These are phyloP conservation scores for Hyla sarda DNA, from an alignment of 2,113 vertebrate species.

Conservation along the genomic window DNA sequence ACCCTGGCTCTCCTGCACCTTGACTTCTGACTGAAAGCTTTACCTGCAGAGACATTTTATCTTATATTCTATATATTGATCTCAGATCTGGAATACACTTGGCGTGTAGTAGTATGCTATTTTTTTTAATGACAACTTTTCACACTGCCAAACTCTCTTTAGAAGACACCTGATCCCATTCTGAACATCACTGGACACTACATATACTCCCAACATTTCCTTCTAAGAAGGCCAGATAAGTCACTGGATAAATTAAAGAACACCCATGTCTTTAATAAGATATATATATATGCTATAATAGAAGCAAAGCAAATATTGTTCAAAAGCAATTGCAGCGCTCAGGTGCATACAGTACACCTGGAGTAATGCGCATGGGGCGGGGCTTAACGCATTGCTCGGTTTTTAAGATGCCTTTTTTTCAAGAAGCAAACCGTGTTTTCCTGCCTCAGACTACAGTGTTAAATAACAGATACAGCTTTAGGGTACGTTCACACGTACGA, in stretches of 20 bases:
- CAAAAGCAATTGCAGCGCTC: not conserved
- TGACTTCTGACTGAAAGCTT: conserved; percentile 36
- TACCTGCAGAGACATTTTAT: conserved; percentile 46
- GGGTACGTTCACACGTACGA: too few relatives aligned
- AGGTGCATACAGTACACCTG: not conserved
- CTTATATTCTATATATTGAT: conserved; percentile 43
- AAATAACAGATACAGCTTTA: conserved; percentile 6
- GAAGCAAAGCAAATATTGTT: conserved; percentile 15
- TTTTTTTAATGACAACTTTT: conserved; percentile 25
- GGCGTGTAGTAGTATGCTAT: conserved; percentile 27
- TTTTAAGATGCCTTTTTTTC: conserved; percentile 21
- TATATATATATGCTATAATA: not conserved
- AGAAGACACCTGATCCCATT: conserved; percentile 27
- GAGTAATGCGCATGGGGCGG: not conserved
- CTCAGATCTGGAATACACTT: conserved; percentile 43
- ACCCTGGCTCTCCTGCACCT: conserved; percentile 46
- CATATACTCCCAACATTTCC: conserved; percentile 10
- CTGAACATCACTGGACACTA: conserved; percentile 48
- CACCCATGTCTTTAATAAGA: not conserved
- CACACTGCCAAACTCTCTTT: conserved; percentile 38
- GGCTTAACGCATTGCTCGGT: conserved; percentile 5
- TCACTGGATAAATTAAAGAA: conserved; percentile 40
- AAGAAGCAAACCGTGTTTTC: not conserved
- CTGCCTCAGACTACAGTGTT: conserved; percentile 29
- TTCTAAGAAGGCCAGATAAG: conserved; percentile 16